Evolutionary conservation across 1,140 invertebrate species (phyloP), one percentile per base, ranked within the genome.

Genomic region (Latrodectus geometricus): DNA sequence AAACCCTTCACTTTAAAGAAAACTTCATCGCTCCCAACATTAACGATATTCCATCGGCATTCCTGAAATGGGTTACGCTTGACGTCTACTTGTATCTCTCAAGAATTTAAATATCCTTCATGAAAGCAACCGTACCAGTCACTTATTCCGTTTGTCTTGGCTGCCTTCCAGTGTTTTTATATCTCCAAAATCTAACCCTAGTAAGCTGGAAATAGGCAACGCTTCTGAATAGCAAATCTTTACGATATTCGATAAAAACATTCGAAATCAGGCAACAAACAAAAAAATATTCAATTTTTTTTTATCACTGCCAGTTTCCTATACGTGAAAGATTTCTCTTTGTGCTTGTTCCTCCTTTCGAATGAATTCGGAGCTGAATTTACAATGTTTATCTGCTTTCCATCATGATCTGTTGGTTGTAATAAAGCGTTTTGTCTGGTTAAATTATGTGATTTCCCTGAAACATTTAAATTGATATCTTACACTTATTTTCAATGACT

Each of bases 121-220:
- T 66, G 48, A 69, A 49, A 20, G 54, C 14, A 35, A 9, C 79
- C 66, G 49, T 72, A 20, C 21, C 79, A 20, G n/a, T 83, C 74
- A 74, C 72, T 74, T 61, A 61, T 74, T 73, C 70, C 56, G n/a
- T 73, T 83, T 83, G 70, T 83, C 70, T 66, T 83, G 80, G 80
- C 80, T 65, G 23, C 52, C 7, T 15, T 83, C 80, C 80, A 83
- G 48, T 65, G 23, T 73, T 74, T 65, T 79, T 74, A 74, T 74
- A 72, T 74, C 35, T 65, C 35, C 35, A 15, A 21, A 74, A 83
- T 74, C 15, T 23, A 74, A 74, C 17, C 48, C 52, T n/a, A 49
- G 9, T 20, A 69, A 23, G 15, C 15, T 23, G 49, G 14, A 50
- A 74, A 65, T 21, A 56, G 52, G 49, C 49, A 20, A 48, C 21